A percentile compares a stretch with the other conserved stretches of the same genome.
Evolutionary conservation across 2,797 vertebrate species (phyloP).

Genomic region (Phaenicophaeus curvirostris): DNA sequence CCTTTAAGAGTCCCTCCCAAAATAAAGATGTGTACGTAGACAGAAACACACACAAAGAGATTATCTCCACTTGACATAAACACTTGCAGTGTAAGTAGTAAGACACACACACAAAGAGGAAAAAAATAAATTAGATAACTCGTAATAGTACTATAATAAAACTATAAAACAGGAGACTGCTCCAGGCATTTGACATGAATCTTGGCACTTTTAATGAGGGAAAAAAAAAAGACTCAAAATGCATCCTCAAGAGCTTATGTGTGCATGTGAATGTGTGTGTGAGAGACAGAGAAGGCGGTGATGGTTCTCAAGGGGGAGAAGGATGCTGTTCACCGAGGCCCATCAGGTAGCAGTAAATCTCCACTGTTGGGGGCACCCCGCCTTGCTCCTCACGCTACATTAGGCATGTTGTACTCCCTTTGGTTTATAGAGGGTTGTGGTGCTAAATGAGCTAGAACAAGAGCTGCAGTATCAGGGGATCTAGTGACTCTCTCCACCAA

Average conservation of each 20-base stretch:
- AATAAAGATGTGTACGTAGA: not conserved
- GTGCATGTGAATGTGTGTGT: fast-evolving
- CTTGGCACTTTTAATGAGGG: constrained; percentile 69
- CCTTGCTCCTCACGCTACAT: constrained; percentile 70
- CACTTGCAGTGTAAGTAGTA: not conserved
- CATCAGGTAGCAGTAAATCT: constrained; percentile 70
- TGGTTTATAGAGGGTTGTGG: constrained; percentile 58
- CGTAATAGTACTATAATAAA: constrained; percentile 64
- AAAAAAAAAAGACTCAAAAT: constrained; percentile 55
- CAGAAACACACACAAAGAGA: not conserved
- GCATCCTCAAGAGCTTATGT: not conserved
- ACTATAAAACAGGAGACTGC: constrained; percentile 64
- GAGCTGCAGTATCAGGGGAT: constrained; percentile 60
- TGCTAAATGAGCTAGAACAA: constrained; percentile 71
- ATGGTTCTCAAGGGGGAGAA: not conserved
- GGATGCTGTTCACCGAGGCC: constrained; percentile 9
- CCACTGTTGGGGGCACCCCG: not conserved
- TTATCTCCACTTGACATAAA: not conserved
- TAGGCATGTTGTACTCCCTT: constrained; percentile 66
- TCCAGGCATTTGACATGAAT: constrained; percentile 68
- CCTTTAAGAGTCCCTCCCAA: constrained; percentile 7
- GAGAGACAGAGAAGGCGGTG: not conserved
- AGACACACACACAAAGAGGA: constrained; percentile 7
- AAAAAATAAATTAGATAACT: constrained; percentile 69
- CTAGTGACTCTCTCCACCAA: constrained; percentile 24